Conservation (phyloP, 2,888 invertebrate species). For the Andricus quercusramuli region DNA sequence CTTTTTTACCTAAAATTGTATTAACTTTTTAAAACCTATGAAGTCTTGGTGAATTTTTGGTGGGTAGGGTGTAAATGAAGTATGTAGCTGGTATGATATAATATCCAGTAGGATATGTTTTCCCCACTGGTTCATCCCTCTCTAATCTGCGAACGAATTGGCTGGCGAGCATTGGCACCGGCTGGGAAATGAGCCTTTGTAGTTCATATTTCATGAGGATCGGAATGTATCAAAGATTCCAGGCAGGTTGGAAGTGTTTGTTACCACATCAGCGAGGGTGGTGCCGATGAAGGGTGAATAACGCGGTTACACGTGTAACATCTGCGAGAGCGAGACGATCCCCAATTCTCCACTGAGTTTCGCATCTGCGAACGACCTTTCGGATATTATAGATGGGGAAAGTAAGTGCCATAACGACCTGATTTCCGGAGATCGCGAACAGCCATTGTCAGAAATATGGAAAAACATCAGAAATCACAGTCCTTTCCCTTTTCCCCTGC, state of each 20-base stretch:
- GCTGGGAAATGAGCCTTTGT: slow-evolving; percentile 47
- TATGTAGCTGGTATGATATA: slow-evolving; percentile 1
- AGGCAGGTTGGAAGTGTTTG: slow-evolving; percentile 69
- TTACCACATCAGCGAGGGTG: slow-evolving; percentile 57
- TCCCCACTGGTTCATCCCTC: slow-evolving; percentile 13
- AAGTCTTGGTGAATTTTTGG: too few relatives aligned
- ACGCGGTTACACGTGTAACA: slow-evolving; percentile 59
- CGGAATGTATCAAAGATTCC: slow-evolving; percentile 48
- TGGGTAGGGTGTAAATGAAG: slow-evolving; percentile 6
- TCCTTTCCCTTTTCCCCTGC: too few relatives aligned
- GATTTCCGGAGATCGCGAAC: slow-evolving; percentile 41
- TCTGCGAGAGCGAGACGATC: slow-evolving; percentile 63
- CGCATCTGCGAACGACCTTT: not conserved
- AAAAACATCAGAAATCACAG: not conserved
- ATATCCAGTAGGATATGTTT: not conserved
- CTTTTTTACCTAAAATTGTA: too few relatives aligned
- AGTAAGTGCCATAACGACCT: slow-evolving; percentile 21
- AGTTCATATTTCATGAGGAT: slow-evolving; percentile 74
- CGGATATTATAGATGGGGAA: not conserved
- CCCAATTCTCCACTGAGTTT: slow-evolving; percentile 47
- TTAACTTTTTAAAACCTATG: too few relatives aligned
- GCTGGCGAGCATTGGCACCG: slow-evolving; percentile 22
- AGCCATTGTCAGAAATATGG: not conserved
- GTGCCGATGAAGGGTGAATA: slow-evolving; percentile 16
- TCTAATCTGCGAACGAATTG: slow-evolving; percentile 37